phyloP scores from a whole-genome alignment of 2,113 vertebrate species.

The Leptodactylus fuscus region DNA sequence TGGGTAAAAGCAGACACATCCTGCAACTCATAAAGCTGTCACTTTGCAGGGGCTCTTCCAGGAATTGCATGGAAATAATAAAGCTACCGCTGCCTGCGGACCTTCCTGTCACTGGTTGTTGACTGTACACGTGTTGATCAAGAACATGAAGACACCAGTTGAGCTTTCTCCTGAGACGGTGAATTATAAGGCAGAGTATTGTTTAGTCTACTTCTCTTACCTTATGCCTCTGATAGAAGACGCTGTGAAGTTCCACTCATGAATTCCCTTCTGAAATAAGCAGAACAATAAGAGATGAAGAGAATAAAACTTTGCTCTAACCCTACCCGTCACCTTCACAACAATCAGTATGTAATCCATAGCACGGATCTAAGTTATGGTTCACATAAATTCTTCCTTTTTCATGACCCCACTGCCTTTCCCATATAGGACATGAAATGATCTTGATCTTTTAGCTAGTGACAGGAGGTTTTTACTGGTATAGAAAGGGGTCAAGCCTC shows the following conservation, averaged over 20 bases:
- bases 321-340: too few relatives aligned
- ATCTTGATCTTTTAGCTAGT: neutral
- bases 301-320: too few relatives aligned
- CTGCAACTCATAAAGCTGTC: neutral
- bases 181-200: neutral
- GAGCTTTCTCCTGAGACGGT: neutral
- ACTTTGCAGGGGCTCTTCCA: neutral
- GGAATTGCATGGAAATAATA: neutral
- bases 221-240: constrained; percentile 93
- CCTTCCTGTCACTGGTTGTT: constrained; percentile 32
- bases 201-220: constrained; percentile 67
- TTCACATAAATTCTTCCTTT: too few relatives aligned
- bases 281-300: neutral
- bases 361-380: too few relatives aligned
- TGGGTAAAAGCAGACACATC: too few relatives aligned
- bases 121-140: neutral
- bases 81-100: neutral
- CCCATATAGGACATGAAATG: neutral
- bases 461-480: too few relatives aligned
- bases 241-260: constrained; percentile 94
- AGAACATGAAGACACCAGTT: neutral
- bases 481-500: neutral
- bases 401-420: too few relatives aligned
- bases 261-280: constrained; percentile 86
- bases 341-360: neutral